Percentiles rank a stretch among this genome's conserved stretches.
These are phyloP conservation scores for Smittia sp. DNA, from an alignment of 2,888 invertebrate species.

Conservation along the genomic window DNA sequence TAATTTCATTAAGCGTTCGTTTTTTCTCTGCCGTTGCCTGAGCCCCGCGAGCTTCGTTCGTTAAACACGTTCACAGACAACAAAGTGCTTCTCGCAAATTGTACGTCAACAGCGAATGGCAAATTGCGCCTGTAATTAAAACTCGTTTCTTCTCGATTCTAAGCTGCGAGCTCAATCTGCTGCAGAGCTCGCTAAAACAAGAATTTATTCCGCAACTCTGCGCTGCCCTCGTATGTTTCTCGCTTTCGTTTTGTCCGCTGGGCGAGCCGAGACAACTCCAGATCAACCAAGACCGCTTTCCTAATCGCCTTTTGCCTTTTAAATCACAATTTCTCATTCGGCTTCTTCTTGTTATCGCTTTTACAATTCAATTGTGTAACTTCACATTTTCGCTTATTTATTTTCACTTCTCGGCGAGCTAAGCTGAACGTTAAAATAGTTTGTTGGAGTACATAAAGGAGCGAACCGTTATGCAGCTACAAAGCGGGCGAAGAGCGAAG, in stretches of 20 bases:
- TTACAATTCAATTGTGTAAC: conserved; percentile 14
- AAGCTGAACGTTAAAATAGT: not conserved
- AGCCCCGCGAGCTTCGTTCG: not conserved
- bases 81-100: not conserved
- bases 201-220: not conserved
- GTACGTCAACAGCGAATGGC: conserved; percentile 20
- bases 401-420: not conserved
- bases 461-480: not conserved
- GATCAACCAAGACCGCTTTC: not conserved
- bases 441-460: not conserved
- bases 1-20: conserved; percentile 36
- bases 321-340: not conserved
- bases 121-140: conserved; percentile 20
- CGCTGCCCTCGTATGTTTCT: not conserved
- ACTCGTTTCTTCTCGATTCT: not conserved
- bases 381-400: not conserved
- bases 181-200: not conserved
- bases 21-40: not conserved
- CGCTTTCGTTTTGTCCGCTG: not conserved
- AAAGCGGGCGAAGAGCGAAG: not conserved
- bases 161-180: not conserved
- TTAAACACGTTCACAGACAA: not conserved
- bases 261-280: not conserved
- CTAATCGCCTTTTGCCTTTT: not conserved
- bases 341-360: conserved; percentile 2